These are phyloP conservation scores for Synergus gifuensis DNA, from an alignment of 2,888 invertebrate species.

Conservation along the genomic window DNA sequence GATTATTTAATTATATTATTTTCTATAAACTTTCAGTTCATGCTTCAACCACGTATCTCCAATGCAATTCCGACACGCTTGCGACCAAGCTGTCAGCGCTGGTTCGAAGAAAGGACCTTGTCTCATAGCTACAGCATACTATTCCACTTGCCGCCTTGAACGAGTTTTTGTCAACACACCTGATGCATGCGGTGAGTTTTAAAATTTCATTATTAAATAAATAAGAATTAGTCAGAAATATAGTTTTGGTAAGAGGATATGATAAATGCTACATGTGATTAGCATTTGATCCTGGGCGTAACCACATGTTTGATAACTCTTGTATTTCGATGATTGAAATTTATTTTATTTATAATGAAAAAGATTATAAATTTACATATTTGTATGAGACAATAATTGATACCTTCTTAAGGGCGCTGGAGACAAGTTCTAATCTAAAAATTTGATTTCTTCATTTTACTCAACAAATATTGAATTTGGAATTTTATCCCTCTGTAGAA, in stretches of 20 bases:
- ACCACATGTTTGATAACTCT: neutral
- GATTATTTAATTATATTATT: neutral
- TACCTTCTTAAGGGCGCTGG: neutral
- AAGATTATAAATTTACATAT: no score
- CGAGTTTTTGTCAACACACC: slow-evolving; percentile 84
- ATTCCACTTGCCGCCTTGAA: slow-evolving; percentile 81
- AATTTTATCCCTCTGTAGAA: no score
- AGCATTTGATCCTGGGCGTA: neutral
- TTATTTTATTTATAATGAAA: neutral
- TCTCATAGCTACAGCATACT: slow-evolving; percentile 85
- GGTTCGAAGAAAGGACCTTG: slow-evolving; percentile 81
- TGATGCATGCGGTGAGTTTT: slow-evolving; percentile 81
- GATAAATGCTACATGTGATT: neutral
- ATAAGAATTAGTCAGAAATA: neutral
- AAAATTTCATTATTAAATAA: neutral
- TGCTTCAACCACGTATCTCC: slow-evolving; percentile 80
- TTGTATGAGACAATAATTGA: neutral
- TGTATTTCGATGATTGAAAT: neutral
- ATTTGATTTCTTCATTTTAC: no score
- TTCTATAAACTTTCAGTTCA: slow-evolving; percentile 62
- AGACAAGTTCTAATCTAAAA: no score
- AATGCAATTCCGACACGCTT: slow-evolving; percentile 83
- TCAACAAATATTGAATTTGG: no score
- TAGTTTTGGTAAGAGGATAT: neutral
- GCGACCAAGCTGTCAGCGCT: slow-evolving; percentile 83